These are phyloP conservation scores for Lamprotornis superbus DNA, from an alignment of 2,113 vertebrate species.

Conservation along the genomic window DNA sequence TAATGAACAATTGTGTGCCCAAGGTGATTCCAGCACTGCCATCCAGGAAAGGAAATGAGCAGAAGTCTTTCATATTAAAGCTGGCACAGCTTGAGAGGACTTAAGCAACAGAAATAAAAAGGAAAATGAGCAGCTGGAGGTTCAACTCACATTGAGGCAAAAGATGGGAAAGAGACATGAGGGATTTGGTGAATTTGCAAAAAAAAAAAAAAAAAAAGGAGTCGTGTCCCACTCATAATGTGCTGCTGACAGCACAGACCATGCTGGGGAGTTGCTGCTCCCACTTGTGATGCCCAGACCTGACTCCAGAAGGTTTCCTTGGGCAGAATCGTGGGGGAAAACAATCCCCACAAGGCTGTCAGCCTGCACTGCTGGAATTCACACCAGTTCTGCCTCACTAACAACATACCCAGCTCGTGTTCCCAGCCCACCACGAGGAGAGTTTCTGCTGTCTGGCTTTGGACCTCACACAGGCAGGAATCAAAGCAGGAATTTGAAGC, in stretches of 20 bases:
- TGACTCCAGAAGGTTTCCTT: background rate
- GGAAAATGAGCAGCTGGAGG: background rate
- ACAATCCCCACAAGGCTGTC: background rate
- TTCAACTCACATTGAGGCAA: background rate
- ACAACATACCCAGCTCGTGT: accelerated
- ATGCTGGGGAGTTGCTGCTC: background rate
- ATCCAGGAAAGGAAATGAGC: background rate
- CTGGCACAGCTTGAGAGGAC: background rate
- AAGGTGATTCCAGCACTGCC: background rate
- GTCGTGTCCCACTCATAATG: background rate
- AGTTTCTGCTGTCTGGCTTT: background rate
- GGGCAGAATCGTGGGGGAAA: background rate
- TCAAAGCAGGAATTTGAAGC: background rate
- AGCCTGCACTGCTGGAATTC: background rate
- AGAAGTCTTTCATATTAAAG: background rate
- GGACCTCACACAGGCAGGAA: background rate
- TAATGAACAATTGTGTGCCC: background rate
- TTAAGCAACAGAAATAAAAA: background rate
- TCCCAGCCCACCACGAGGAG: background rate
- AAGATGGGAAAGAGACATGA: background rate
- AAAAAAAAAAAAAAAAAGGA: background rate
- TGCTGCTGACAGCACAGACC: background rate
- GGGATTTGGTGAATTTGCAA: background rate
- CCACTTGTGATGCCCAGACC: background rate
- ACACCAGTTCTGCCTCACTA: background rate